A percentile compares a stretch with the other conserved stretches of the same genome.
These are phyloP conservation scores for Leuciscus waleckii DNA, from an alignment of 2,797 vertebrate genomes.

Conservation along the genomic window DNA sequence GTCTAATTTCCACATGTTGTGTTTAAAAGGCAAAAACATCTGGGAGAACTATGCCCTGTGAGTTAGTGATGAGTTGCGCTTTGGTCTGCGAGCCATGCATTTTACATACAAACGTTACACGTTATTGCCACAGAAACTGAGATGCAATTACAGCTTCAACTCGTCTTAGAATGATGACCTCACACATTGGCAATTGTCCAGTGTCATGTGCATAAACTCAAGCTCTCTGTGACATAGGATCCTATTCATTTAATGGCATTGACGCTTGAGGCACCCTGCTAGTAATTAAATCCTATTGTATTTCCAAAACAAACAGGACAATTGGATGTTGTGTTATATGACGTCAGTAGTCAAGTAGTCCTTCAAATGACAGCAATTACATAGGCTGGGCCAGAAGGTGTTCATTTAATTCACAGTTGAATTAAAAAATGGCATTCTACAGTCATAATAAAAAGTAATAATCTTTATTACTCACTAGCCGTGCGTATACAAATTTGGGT, in stretches of 20 bases:
- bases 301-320: constrained; percentile 45
- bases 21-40: constrained; percentile 29
- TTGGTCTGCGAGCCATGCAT: neutral
- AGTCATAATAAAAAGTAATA: neutral
- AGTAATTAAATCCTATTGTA: constrained; percentile 63
- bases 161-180: constrained; percentile 67
- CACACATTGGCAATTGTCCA: constrained; percentile 60
- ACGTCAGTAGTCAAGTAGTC: constrained; percentile 26
- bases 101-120: neutral
- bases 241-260: constrained; percentile 59
- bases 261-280: constrained; percentile 55
- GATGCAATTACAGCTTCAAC: constrained; percentile 56
- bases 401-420: constrained; percentile 9
- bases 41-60: neutral
- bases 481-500: neutral
- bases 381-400: constrained; percentile 65
- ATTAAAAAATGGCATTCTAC: neutral
- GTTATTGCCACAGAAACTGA: constrained; percentile 41
- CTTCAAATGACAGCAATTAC: neutral
- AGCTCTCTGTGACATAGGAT: constrained; percentile 64
- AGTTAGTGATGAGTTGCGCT: neutral
- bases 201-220: constrained; percentile 64
- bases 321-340: constrained; percentile 55
- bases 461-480: neutral
- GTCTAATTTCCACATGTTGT: constrained; percentile 6